Conservation (phyloP, 1,140 invertebrate species). For the Eueides isabella region DNA sequence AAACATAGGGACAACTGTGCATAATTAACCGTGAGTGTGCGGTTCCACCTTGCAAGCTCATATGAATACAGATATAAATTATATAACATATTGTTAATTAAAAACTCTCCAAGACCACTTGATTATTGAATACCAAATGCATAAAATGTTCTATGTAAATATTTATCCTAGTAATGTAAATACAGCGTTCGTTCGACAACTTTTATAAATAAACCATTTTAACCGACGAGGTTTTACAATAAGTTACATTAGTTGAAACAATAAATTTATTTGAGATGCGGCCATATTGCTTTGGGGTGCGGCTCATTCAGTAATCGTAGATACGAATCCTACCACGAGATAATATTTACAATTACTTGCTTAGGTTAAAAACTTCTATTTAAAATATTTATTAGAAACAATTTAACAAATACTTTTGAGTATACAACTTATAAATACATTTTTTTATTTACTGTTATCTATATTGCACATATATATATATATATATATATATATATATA, state of each 20-base stretch:
- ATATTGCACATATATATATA: constrained; percentile 4
- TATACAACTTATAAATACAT: not conserved
- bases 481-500: too few relatives aligned
- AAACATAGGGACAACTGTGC: constrained; percentile 39
- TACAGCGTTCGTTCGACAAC: constrained; percentile 7
- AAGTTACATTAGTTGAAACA: not conserved
- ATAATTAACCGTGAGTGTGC: constrained; percentile 35
- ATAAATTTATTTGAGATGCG: not conserved
- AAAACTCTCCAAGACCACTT: constrained; percentile 38
- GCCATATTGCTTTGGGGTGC: not conserved
- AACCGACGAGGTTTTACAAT: not conserved
- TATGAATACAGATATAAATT: constrained; percentile 42
- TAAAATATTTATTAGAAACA: too few relatives aligned
- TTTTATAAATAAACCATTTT: not conserved
- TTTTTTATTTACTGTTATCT: constrained; percentile 12
- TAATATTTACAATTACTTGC: too few relatives aligned
- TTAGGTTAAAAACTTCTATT: too few relatives aligned
- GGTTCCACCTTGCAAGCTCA: constrained; percentile 46
- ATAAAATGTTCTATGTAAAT: constrained; percentile 31
- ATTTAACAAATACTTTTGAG: too few relatives aligned
- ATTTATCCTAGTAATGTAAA: constrained; percentile 10
- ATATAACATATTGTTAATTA: constrained; percentile 46
- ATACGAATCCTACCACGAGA: not conserved
- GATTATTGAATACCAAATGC: constrained; percentile 36
- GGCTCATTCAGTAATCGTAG: not conserved